phyloP scores from a whole-genome alignment of 2,113 vertebrate species.

The Microcebus lehilahytsara region DNA sequence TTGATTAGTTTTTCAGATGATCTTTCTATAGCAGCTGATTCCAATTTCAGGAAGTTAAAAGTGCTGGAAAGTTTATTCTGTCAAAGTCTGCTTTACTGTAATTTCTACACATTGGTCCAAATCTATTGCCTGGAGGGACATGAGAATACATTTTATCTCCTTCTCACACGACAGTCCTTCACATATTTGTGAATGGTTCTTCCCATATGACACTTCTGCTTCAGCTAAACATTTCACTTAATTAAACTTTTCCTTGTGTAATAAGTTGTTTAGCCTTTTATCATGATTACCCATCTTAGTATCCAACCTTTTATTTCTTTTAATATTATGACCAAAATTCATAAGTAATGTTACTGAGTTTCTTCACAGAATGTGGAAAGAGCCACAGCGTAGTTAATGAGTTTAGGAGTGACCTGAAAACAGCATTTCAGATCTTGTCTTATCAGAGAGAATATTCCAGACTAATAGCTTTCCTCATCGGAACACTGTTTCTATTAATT shows the following conservation, averaged over 20 bases:
- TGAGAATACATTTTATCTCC: neutral
- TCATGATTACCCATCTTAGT: neutral
- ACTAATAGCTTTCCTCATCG: neutral
- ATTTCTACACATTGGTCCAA: neutral
- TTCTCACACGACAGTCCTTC: constrained; percentile 1
- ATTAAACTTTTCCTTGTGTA: constrained; percentile 40
- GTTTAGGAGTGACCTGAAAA: neutral
- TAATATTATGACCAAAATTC: neutral
- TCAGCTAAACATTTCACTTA: constrained; percentile 30
- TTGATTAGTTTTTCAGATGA: constrained; percentile 34
- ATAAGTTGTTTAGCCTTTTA: constrained; percentile 19
- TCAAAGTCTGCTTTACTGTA: neutral
- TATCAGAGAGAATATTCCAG: neutral
- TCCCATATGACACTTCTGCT: constrained; percentile 12
- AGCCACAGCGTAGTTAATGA: neutral
- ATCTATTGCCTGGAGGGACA: neutral
- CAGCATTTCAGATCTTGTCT: neutral
- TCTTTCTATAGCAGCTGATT: constrained; percentile 10
- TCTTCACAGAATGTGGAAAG: neutral
- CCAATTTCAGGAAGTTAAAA: neutral
- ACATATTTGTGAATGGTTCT: constrained; percentile 37
- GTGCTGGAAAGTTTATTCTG: neutral
- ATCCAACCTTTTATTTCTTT: neutral
- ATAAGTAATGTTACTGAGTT: neutral
- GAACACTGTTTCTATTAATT: neutral